Base-by-base conservation (phyloP, 2,797 vertebrate genomes). In the Dromococcyx pavoninus region DNA sequence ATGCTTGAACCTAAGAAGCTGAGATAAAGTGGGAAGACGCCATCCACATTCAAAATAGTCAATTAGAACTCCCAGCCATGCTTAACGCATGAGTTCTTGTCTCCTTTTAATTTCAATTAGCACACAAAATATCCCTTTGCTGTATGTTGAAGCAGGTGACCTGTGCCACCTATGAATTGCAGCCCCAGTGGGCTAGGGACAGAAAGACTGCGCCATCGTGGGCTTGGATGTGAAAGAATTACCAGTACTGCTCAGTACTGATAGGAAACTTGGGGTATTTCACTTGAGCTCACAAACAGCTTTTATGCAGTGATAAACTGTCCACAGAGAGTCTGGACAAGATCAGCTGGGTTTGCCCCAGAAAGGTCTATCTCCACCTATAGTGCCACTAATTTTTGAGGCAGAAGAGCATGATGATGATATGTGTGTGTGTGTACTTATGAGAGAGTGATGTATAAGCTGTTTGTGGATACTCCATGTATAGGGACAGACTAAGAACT, bases 401-500 rank as follows among this genome's bases (percentile, higher is more conserved):
- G 13, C 17, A 37, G 37, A 43, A 51, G 48, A 48, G 5, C 10
- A 41, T 32, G 25, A 14, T 39, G 33, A 15, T 41, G 17, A 5
- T 17, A 11, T 3, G 4, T 22, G 7, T 39, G 13, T 39, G 13
- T 1, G 0, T 27, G 5, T 16, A 11, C 8, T 1, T 30, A 2
- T 15, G 15, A 73, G 24, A 62, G 17, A 32, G 7, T 8, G 73
- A 28, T 4, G 9, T 10, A 8, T 9, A 28, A 89, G 17, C 35
- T 71, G 53, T 7, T 23, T 12, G n/a, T 39, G 30, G 53, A 12
- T 41, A 25, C 21, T 32, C 5, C 5, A 0, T 5, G 10, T 24
- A 14, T 2, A 44, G 46, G 41, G n/a, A 9, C 28, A 41, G 53
- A 32, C 4, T 21, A 27, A 70, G 73, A 67, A n/a, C 43, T 22